Conservation (phyloP, 2,888 invertebrate species). For the Trachelus iudaicus region DNA sequence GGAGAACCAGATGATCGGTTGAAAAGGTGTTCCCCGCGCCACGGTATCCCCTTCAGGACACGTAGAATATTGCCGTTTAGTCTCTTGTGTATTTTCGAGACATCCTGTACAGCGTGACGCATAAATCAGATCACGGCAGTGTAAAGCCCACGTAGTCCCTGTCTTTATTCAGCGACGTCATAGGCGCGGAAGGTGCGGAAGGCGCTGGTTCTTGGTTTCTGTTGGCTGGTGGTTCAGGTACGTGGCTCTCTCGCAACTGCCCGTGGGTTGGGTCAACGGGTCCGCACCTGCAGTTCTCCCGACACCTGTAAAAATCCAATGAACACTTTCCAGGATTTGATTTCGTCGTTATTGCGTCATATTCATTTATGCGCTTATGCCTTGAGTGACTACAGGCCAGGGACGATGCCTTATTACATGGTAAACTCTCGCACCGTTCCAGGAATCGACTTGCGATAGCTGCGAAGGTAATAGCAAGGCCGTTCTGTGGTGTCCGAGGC, state of each 20-base stretch:
- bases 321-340: slow-evolving; percentile 17
- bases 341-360: slow-evolving; percentile 6
- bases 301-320: slow-evolving; percentile 34
- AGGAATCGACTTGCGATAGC: neutral
- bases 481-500: slow-evolving; percentile 16
- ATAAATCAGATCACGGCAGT: neutral
- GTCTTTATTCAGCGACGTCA: neutral
- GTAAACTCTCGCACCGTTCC: neutral
- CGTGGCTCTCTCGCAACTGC: neutral
- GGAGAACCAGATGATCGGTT: neutral
- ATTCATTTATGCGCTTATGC: neutral
- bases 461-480: slow-evolving; percentile 28
- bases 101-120: neutral
- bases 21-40: neutral
- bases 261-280: slow-evolving; percentile 1
- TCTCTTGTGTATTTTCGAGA: neutral
- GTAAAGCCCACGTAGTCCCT: slow-evolving; percentile 1
- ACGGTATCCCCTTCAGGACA: neutral
- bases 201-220: slow-evolving; percentile 23
- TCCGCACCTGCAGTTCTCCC: slow-evolving; percentile 31
- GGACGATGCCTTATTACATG: neutral
- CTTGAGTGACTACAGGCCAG: neutral
- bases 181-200: neutral
- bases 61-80: neutral
- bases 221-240: neutral